phyloP scores from a whole-genome alignment of 2,113 vertebrate genomes.

The Lasiurus cinereus region DNA sequence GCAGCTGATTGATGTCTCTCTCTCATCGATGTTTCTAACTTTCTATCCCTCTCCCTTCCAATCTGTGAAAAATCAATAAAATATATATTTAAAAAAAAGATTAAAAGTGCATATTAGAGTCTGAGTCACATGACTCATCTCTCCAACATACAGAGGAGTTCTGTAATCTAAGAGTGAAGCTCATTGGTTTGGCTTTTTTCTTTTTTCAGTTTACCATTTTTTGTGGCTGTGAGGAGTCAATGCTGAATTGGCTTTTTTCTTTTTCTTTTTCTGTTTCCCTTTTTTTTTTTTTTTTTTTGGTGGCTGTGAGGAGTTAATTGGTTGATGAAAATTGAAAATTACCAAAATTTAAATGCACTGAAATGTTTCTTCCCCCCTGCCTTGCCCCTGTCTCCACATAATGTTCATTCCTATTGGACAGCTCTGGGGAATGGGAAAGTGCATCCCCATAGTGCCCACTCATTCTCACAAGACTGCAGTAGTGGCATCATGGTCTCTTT shows the following conservation, averaged over 20 bases:
- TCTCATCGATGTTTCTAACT: too few relatives aligned
- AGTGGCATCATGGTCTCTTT: not conserved
- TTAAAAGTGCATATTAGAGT: conserved; percentile 39
- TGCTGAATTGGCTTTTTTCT: not conserved
- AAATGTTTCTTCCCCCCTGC: not conserved
- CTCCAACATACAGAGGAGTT: not conserved
- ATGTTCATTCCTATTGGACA: not conserved
- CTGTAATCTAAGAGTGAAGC: not conserved
- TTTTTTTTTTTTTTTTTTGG: not conserved
- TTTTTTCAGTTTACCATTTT: not conserved
- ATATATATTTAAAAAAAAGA: too few relatives aligned
- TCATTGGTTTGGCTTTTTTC: not conserved
- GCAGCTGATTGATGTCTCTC: too few relatives aligned
- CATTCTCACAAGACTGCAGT: not conserved
- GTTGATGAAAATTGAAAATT: not conserved
- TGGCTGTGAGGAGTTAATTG: not conserved
- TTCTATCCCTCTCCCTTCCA: too few relatives aligned
- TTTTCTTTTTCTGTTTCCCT: not conserved
- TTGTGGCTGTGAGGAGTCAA: not conserved
- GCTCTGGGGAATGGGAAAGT: not conserved
- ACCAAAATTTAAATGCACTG: not conserved
- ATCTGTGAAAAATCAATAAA: too few relatives aligned
- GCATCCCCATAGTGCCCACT: rapidly evolving
- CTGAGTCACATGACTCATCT: not conserved
- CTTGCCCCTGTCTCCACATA: not conserved